These are phyloP conservation scores for Natrix natrix DNA, from an alignment of 2,797 vertebrate species.

Conservation along the genomic window DNA sequence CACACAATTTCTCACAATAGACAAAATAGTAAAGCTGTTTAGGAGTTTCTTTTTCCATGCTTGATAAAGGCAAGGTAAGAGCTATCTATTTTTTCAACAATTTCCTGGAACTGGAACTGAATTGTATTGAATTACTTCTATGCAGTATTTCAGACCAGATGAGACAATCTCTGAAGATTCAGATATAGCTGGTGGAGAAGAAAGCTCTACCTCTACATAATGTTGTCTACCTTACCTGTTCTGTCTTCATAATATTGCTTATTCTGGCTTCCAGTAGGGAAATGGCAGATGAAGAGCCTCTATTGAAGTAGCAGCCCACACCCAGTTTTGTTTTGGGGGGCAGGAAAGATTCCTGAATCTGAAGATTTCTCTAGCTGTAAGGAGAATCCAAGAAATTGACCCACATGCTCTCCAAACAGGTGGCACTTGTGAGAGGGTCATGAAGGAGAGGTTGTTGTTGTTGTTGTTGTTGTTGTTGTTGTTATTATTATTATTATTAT, in stretches of 20 bases:
- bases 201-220: neutral
- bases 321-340: neutral
- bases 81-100: neutral
- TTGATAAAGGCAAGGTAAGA: neutral
- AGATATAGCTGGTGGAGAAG: neutral
- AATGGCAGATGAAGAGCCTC: neutral
- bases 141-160: neutral
- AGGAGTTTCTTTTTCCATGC: neutral
- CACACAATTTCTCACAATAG: neutral
- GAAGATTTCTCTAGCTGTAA: neutral
- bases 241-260: neutral
- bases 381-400: neutral
- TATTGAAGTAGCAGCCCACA: neutral
- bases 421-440: no score
- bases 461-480: no score
- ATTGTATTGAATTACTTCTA: neutral
- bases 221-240: neutral
- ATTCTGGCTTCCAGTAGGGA: neutral
- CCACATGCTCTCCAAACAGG: no score
- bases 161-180: neutral
- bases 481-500: no score
- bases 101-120: neutral
- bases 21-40: constrained; percentile 12
- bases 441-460: no score
- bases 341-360: neutral